These are phyloP conservation scores for Callinectes sapidus DNA, from an alignment of 2,888 invertebrate genomes.

Conservation along the genomic window DNA sequence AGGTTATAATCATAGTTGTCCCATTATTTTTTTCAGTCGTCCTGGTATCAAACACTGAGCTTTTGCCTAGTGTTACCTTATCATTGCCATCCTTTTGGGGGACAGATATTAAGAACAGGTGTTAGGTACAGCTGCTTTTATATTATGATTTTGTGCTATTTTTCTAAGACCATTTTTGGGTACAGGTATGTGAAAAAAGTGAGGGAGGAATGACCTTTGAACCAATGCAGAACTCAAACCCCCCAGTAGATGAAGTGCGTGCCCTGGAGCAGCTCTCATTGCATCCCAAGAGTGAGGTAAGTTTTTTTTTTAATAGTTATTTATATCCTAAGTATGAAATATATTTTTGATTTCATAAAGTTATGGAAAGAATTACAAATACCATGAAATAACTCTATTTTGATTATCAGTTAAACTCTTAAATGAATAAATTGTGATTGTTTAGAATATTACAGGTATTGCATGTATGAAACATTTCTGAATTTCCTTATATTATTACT, in stretches of 20 bases:
- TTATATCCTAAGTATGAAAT: background rate
- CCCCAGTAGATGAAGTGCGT: conserved; percentile 70
- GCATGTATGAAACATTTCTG: too few species aligned
- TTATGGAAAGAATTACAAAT: background rate
- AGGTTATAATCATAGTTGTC: too few species aligned
- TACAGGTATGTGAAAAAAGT: conserved; percentile 60
- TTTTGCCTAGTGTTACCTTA: too few species aligned
- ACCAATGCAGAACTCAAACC: conserved; percentile 62
- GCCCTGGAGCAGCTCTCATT: conserved; percentile 66
- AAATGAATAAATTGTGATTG: background rate
- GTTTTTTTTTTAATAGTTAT: background rate
- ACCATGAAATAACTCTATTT: background rate
- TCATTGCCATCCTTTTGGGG: too few species aligned
- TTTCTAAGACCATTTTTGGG: background rate
- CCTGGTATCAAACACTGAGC: too few species aligned
- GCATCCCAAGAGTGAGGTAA: conserved; percentile 63
- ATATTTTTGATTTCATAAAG: background rate
- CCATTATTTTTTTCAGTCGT: too few species aligned
- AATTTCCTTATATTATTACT: too few species aligned
- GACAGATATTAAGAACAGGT: background rate
- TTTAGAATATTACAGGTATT: too few species aligned
- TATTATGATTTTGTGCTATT: background rate
- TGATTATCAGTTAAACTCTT: background rate
- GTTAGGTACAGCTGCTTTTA: background rate
- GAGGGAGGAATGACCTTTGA: conserved; percentile 58